Evolutionary conservation across 2,113 vertebrate species (phyloP).

Genomic region (Crotalus tigris): DNA sequence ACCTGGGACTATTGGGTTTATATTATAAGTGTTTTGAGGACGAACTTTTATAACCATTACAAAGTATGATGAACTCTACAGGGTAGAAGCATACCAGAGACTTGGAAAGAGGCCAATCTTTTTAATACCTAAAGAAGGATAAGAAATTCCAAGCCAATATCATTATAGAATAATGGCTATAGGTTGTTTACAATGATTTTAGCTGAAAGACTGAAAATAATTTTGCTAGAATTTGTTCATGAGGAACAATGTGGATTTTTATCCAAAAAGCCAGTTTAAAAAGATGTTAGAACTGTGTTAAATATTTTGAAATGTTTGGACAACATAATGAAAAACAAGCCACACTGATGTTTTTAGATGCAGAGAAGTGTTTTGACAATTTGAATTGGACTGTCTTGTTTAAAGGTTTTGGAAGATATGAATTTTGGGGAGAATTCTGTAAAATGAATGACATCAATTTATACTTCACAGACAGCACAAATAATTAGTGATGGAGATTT

Average conservation of each 20-base stretch:
- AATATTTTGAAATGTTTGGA: background rate
- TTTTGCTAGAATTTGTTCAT: background rate
- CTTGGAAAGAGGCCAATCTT: background rate
- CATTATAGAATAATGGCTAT: background rate
- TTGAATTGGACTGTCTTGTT: background rate
- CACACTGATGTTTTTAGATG: background rate
- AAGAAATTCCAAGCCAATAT: background rate
- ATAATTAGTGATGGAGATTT: background rate
- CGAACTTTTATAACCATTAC: background rate
- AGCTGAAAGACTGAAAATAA: background rate
- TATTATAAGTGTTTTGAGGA: background rate
- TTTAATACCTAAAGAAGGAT: background rate
- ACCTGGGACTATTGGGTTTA: background rate
- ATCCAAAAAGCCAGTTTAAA: background rate
- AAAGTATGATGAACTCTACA: background rate
- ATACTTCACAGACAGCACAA: background rate
- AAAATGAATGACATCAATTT: background rate
- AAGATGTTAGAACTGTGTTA: background rate
- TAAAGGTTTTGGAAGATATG: background rate
- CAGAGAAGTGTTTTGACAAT: background rate
- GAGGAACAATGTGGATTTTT: background rate
- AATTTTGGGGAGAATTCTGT: background rate
- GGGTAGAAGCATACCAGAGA: background rate
- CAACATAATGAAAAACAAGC: background rate
- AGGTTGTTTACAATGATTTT: background rate